A percentile compares a stretch with the other conserved stretches of the same genome.
These are phyloP conservation scores for Trigoniulus corallinus DNA, from an alignment of 1,140 invertebrate genomes.

Conservation along the genomic window DNA sequence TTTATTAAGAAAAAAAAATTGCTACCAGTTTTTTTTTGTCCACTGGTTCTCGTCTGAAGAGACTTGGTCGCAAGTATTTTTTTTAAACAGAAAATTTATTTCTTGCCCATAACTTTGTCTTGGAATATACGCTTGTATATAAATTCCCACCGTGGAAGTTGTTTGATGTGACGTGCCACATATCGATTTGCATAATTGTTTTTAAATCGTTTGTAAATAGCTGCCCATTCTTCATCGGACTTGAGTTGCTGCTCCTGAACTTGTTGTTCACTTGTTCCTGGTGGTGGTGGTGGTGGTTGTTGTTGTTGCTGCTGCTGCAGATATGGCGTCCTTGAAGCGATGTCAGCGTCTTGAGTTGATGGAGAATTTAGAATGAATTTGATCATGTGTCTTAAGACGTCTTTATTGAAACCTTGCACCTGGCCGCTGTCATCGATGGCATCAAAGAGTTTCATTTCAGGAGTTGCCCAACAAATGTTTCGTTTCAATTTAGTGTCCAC, in stretches of 20 bases:
- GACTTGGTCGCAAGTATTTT: too few relatives aligned
- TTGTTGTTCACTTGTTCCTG: too few relatives aligned
- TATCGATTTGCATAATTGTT: neutral
- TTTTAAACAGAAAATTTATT: too few relatives aligned
- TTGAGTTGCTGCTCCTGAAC: neutral
- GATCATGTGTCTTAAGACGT: constrained; percentile 52
- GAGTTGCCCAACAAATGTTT: constrained; percentile 67
- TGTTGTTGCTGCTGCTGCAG: too few relatives aligned
- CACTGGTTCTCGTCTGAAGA: too few relatives aligned
- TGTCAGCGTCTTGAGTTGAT: neutral
- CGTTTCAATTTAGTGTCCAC: constrained; percentile 42
- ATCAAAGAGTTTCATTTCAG: constrained; percentile 53
- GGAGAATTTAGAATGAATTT: constrained; percentile 57
- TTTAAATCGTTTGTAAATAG: neutral
- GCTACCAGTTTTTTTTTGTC: too few relatives aligned
- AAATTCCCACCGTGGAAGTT: too few relatives aligned
- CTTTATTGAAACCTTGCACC: constrained; percentile 56
- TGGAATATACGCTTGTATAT: too few relatives aligned
- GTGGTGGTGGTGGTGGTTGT: too few relatives aligned
- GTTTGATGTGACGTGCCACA: too few relatives aligned
- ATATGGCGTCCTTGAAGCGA: neutral
- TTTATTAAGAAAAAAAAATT: too few relatives aligned
- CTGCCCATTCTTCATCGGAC: neutral
- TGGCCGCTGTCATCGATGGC: constrained; percentile 44
- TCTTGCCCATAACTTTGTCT: too few relatives aligned